These are phyloP conservation scores for Pharmacophagus antenor DNA, from an alignment of 2,888 invertebrate species.

Conservation along the genomic window DNA sequence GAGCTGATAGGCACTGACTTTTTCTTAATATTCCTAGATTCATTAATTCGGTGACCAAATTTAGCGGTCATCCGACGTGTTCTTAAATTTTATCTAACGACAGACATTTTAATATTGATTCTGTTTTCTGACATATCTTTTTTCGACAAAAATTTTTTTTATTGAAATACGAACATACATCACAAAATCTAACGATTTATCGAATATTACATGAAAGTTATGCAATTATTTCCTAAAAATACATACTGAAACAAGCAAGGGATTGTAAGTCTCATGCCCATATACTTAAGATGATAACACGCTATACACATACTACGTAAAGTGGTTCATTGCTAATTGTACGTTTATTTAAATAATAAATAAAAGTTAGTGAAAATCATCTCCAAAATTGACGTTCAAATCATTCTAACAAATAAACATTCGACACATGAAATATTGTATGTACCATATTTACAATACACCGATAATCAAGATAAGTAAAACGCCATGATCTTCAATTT, in stretches of 20 bases:
- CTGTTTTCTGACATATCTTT: too few relatives aligned
- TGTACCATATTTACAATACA: constrained; percentile 49
- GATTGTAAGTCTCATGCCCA: neutral
- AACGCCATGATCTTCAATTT: constrained; percentile 31
- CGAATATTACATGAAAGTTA: too few relatives aligned
- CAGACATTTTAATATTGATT: too few relatives aligned
- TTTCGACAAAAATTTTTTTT: too few relatives aligned
- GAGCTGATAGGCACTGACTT: neutral
- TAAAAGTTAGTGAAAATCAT: constrained; percentile 30
- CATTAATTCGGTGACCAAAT: too few relatives aligned
- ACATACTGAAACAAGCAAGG: neutral
- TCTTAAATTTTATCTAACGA: too few relatives aligned
- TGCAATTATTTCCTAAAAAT: neutral
- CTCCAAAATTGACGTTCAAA: constrained; percentile 41
- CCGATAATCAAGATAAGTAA: constrained; percentile 46
- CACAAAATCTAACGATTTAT: too few relatives aligned
- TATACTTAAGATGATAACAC: neutral
- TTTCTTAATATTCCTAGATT: too few relatives aligned
- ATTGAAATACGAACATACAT: too few relatives aligned
- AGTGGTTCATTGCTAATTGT: neutral
- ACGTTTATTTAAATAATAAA: constrained; percentile 20
- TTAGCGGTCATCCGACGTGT: too few relatives aligned
- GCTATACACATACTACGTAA: neutral
- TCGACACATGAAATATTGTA: constrained; percentile 42
- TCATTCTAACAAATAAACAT: constrained; percentile 40